Base-by-base conservation (phyloP, 2,113 vertebrate genomes). In the Emydocephalus ijimae region DNA sequence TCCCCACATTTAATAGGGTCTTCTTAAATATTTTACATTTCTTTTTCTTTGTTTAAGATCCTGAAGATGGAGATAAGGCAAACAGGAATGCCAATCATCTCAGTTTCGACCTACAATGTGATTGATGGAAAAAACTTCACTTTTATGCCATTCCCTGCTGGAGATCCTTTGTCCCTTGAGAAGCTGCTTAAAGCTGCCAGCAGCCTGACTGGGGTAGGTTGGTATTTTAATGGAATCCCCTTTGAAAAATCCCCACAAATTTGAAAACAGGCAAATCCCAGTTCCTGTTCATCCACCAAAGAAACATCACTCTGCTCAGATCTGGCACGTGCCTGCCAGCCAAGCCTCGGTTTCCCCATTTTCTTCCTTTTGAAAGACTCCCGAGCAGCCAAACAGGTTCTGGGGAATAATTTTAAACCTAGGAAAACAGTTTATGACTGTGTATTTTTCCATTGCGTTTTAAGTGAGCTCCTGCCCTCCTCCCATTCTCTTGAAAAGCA, bases 1-100 rank as follows among this genome's bases (percentile, higher is more conserved):
- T 20, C 3, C 0, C n/a, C 26, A 39, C 0, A 0, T 74, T 74
- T 74, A 74, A 74, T 20, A 74, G n/a, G 5, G n/a, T 0, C n/a
- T 34, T 74, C 69, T 74, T 18, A 20, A n/a, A 74, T 74, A 74
- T 3, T 34, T 39, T 74, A 34, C 69, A 39, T 74, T 74, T 74
- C 69, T 74, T 39, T 74, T 74, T 7, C 69, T 74, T 34, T 20
- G 1, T 24, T 74, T 7, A 74, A 74, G n/a, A 74, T 74, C 69
- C n/a, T 39, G n/a, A 39, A 20, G 69, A 7, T 20, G 69, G 69
- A 74, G n/a, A 74, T 74, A 74, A 74, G 6, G 6, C 69, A 39
- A 39, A 26, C 10, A 50, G 10, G 85, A 48, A 50, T 39, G 45
- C 45, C 45, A 48, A 5, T 50, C 45, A 14, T 86, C 85, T 86